Conservation (phyloP, 2,797 vertebrate species). For the Crax fasciolata region DNA sequence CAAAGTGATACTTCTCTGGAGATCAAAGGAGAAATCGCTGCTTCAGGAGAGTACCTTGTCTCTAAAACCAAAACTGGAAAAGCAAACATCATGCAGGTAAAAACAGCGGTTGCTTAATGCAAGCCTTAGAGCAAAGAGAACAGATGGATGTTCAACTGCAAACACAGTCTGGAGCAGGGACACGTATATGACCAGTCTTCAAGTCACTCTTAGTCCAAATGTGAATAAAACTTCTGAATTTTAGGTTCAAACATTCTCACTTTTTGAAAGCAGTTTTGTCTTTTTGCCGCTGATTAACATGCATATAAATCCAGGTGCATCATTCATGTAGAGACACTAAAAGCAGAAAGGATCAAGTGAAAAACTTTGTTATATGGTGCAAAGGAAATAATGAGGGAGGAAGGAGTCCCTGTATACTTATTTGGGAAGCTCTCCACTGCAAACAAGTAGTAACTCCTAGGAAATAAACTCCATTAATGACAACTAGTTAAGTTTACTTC, state of each 20-base stretch:
- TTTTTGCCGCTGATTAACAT: background rate
- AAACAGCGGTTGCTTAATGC: background rate
- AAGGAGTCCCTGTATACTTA: background rate
- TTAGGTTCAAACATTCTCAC: background rate
- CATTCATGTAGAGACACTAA: background rate
- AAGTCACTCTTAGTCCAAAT: background rate
- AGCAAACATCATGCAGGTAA: background rate
- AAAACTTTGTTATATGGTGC: background rate
- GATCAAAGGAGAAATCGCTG: background rate
- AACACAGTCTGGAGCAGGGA: background rate
- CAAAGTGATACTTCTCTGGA: background rate
- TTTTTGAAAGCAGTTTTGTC: background rate
- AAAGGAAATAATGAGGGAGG: background rate
- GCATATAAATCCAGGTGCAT: background rate
- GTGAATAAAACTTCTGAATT: background rate
- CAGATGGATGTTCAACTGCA: background rate
- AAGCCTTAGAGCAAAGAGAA: background rate
- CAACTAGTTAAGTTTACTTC: background rate
- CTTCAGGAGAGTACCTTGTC: background rate
- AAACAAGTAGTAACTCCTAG: background rate
- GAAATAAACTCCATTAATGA: background rate
- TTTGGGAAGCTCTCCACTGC: background rate
- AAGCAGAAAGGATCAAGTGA: background rate
- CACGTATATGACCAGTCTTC: background rate
- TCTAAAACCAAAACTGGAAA: conserved; percentile 1